phyloP scores from a whole-genome alignment of 2,888 invertebrate genomes.

The Gortyna flavago region DNA sequence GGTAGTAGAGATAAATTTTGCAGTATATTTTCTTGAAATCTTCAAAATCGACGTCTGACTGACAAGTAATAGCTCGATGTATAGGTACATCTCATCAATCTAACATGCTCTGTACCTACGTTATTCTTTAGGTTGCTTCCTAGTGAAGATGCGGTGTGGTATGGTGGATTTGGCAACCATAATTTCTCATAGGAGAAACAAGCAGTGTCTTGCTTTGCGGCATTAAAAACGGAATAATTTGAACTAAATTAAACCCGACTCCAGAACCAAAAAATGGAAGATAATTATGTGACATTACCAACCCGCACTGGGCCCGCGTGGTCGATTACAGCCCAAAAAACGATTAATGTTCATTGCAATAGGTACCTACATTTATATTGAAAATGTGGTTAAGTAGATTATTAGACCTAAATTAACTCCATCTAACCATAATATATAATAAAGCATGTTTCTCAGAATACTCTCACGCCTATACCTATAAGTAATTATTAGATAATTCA shows the following conservation, averaged over 20 bases:
- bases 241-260: background rate
- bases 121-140: background rate
- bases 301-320: background rate
- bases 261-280: background rate
- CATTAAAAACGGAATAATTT: background rate
- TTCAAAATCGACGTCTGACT: background rate
- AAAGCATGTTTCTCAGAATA: background rate
- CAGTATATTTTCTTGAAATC: background rate
- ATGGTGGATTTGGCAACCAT: background rate
- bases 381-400: background rate
- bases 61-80: background rate
- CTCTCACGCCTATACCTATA: background rate
- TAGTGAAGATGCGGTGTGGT: background rate
- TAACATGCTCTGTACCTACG: background rate
- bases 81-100: background rate
- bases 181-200: background rate
- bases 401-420: background rate
- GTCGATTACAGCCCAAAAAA: background rate
- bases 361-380: background rate
- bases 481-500: constrained; percentile 12
- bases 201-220: background rate
- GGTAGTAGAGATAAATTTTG: constrained; percentile 10
- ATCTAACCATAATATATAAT: too few species aligned
- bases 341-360: background rate
- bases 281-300: too few species aligned